These are phyloP conservation scores for Zaprionus bogoriensis DNA, from an alignment of 2,888 invertebrate species.

Conservation along the genomic window DNA sequence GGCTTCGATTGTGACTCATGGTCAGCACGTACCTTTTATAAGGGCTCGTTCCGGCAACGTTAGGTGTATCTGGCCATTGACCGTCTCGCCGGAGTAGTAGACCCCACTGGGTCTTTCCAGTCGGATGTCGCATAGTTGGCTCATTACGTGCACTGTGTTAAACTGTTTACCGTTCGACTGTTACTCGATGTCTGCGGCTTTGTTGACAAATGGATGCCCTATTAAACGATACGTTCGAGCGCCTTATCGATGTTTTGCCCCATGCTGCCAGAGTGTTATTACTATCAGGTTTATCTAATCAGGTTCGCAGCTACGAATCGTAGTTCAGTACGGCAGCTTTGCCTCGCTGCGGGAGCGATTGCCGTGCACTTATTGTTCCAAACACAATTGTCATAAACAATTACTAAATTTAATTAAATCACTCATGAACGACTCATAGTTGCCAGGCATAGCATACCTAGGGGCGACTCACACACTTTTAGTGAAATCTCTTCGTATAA, in stretches of 20 bases:
- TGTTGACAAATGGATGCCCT: conserved; percentile 37
- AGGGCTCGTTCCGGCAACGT: conserved; percentile 57
- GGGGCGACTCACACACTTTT: conserved; percentile 15
- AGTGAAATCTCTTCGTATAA: background rate
- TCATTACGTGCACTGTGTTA: too few species aligned
- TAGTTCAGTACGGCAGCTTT: background rate
- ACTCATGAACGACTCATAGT: background rate
- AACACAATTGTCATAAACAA: conserved; percentile 33
- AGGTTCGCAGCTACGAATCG: background rate
- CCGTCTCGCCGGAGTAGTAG: conserved; percentile 70
- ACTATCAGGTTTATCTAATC: conserved; percentile 58
- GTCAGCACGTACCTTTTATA: conserved; percentile 64
- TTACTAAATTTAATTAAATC: conserved; percentile 47
- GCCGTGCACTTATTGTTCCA: conserved; percentile 22
- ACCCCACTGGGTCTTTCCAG: conserved; percentile 60
- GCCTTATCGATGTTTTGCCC: conserved; percentile 44
- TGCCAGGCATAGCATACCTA: conserved; percentile 20
- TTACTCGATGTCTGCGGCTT: conserved; percentile 39
- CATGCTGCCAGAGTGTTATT: conserved; percentile 28
- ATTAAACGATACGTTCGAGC: conserved; percentile 38
- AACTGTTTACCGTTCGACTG: conserved; percentile 35
- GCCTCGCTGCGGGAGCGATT: conserved; percentile 11
- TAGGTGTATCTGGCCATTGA: conserved; percentile 61
- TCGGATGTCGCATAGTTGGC: conserved; percentile 55
- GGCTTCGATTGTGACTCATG: conserved; percentile 50